A percentile compares a stretch with the other conserved stretches of the same genome.
These are phyloP conservation scores for Stenopsyche tienmushanensis DNA, from an alignment of 1,140 invertebrate species.

Conservation along the genomic window DNA sequence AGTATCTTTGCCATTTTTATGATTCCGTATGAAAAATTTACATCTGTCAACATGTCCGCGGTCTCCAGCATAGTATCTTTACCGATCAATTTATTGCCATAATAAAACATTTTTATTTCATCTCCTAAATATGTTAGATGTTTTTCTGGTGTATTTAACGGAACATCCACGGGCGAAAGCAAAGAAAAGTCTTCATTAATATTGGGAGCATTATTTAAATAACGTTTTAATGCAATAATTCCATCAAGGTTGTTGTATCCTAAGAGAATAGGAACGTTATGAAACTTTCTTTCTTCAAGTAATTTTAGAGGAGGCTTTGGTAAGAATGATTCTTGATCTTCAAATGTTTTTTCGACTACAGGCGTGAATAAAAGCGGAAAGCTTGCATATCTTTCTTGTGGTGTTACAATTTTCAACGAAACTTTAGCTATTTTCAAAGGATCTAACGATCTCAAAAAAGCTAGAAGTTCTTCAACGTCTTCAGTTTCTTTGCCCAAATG, in stretches of 20 bases:
- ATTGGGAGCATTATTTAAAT: slow-evolving; percentile 44
- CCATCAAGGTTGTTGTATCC: slow-evolving; percentile 63
- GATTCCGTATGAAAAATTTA: slow-evolving; percentile 49
- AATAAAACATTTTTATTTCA: slow-evolving; percentile 57
- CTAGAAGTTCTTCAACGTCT: slow-evolving; percentile 48
- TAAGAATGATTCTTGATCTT: slow-evolving; percentile 47
- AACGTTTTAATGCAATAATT: slow-evolving; percentile 47
- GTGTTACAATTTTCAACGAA: slow-evolving; percentile 43
- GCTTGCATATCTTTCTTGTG: slow-evolving; percentile 47
- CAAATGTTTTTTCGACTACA: slow-evolving; percentile 51
- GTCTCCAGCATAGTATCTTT: slow-evolving; percentile 40
- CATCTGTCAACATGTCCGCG: slow-evolving; percentile 51
- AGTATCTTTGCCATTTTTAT: slow-evolving; percentile 51
- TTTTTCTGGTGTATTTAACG: slow-evolving; percentile 46
- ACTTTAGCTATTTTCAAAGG: slow-evolving; percentile 47
- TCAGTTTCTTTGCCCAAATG: slow-evolving; percentile 51
- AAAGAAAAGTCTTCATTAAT: slow-evolving; percentile 46
- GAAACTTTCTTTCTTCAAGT: slow-evolving; percentile 48
- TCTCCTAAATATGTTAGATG: too few relatives aligned
- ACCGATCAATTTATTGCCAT: slow-evolving; percentile 46
- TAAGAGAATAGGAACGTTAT: slow-evolving; percentile 60
- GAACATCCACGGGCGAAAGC: slow-evolving; percentile 42
- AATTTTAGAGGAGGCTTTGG: slow-evolving; percentile 47
- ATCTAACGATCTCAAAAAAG: slow-evolving; percentile 52
- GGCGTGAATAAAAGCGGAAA: slow-evolving; percentile 51